Base-by-base conservation (phyloP, 2,888 invertebrate genomes). In the Coleophora deauratella region DNA sequence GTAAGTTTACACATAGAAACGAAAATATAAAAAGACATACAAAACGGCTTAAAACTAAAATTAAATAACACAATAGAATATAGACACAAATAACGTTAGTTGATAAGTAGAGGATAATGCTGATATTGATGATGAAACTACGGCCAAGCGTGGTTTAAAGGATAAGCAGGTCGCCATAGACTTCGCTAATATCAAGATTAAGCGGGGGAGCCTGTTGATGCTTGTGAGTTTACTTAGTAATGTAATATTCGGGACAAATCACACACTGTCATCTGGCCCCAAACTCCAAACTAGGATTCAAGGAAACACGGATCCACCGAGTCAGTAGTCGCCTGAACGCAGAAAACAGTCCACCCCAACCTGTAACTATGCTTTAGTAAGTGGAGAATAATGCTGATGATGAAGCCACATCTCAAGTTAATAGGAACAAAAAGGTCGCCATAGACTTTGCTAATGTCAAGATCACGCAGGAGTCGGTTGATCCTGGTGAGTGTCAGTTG, bases 391-490 rank as follows among this genome's bases (percentile, higher is more conserved):
- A 89, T 41, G 87, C 76, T n/a, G 88, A 88, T 51, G 87, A 88
- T 43, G 86, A 88, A 59, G 80, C 81, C 1, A 39, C 50, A 6
- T 73, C 61, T 27, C 61, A 82, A 27, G 58, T 53, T 3, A 58
- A 57, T 35, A 46, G 82, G 2, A 82, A 86, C 62, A 47, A 60
- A 0, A 59, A 49, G 7, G 72, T 67, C 0, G 57, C 53, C 27
- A 44, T 68, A 2, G 77, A 84, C 62, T 75, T 85, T 54, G 59
- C 68, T 11, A 72, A 66, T 37, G 69, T 92, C 14, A 90, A 88
- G 72, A 88, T 92, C 51, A 93, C 93, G 59, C 88, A 90, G 62
- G 93, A 93, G 63, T 92, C 91, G 0, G 57, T 90, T 12, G 91
- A 91, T 52, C 88, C 88, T 12, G 90, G 91, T 82, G 43, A 57